Percentiles rank a stretch among this genome's conserved stretches.
Evolutionary conservation across 2,113 vertebrate species (phyloP).

Genomic region (Pipra filicauda): DNA sequence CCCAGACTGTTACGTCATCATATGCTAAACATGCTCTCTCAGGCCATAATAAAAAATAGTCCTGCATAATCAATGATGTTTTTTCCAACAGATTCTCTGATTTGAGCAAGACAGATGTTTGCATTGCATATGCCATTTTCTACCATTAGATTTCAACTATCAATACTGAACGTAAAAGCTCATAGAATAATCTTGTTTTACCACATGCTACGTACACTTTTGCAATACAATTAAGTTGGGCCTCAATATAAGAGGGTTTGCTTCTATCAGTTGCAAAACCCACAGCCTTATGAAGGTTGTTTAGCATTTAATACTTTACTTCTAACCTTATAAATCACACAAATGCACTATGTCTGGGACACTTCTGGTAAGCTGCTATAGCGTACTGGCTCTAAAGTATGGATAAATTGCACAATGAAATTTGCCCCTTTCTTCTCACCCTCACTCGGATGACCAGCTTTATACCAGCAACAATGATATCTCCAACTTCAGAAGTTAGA

Average conservation of each 20-base stretch:
- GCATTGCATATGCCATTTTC: background rate
- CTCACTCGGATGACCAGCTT: background rate
- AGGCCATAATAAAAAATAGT: background rate
- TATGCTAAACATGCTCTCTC: background rate
- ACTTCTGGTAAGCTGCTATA: background rate
- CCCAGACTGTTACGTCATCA: background rate
- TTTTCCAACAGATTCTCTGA: background rate
- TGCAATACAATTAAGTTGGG: background rate
- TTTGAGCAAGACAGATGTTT: background rate
- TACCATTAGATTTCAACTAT: background rate
- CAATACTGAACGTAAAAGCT: background rate
- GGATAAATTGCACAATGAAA: background rate
- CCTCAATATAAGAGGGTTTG: background rate
- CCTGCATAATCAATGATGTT: background rate
- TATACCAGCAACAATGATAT: background rate
- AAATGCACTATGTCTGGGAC: background rate
- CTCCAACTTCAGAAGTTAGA: background rate
- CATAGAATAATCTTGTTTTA: background rate
- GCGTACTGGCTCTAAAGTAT: background rate
- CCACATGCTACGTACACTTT: background rate
- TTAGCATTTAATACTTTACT: background rate
- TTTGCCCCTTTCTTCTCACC: background rate
- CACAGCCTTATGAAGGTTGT: background rate
- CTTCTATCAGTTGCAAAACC: background rate
- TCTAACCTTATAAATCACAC: background rate